phyloP scores from a whole-genome alignment of 2,888 invertebrate species.

The Nymphalis urticae region DNA sequence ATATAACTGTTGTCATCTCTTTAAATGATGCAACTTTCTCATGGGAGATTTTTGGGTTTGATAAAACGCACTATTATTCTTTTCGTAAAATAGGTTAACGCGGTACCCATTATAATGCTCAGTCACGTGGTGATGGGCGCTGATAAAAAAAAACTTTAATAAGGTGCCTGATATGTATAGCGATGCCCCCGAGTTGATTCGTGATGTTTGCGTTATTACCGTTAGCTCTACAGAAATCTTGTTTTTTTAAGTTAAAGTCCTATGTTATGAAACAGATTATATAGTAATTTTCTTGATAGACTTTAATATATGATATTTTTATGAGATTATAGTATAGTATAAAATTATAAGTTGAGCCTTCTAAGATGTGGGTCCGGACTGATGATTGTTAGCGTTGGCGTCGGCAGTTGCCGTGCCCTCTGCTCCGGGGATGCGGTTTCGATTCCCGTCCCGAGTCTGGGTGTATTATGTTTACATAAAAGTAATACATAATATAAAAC shows the following conservation, averaged over 20 bases:
- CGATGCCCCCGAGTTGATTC: not conserved
- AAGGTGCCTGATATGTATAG: conserved; percentile 31
- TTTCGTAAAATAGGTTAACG: conserved; percentile 69
- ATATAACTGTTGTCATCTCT: conserved; percentile 1
- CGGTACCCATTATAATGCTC: conserved; percentile 68
- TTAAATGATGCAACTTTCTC: conserved; percentile 40
- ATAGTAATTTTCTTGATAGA: not conserved
- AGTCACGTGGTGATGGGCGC: conserved; percentile 70
- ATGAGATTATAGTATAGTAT: too few species aligned
- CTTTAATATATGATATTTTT: too few species aligned
- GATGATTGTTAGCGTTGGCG: too few species aligned
- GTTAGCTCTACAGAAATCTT: not conserved
- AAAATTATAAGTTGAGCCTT: too few species aligned
- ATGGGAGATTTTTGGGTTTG: conserved; percentile 54
- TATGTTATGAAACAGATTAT: not conserved
- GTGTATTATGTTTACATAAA: too few species aligned
- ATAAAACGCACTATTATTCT: conserved; percentile 54
- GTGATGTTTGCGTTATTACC: conserved; percentile 6
- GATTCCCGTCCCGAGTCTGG: too few species aligned
- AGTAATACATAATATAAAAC: too few species aligned
- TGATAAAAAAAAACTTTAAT: conserved; percentile 45
- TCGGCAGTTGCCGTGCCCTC: too few species aligned
- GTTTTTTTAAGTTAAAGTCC: not conserved
- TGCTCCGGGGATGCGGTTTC: too few species aligned
- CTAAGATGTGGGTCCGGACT: too few species aligned